Base-by-base conservation (phyloP, 2,113 vertebrate species). In the Grammomys dolichurus region DNA sequence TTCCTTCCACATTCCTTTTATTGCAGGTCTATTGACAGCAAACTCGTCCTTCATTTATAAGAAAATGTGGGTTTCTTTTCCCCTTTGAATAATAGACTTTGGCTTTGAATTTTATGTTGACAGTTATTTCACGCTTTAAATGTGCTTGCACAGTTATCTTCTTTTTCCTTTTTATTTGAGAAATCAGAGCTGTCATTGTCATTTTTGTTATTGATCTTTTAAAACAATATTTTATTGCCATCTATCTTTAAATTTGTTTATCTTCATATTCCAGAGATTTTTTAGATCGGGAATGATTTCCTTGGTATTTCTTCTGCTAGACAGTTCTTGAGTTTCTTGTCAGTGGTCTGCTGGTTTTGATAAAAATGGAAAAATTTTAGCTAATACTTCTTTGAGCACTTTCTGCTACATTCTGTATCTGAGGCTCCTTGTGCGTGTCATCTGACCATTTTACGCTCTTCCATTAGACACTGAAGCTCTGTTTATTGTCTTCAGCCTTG, bases 11-110 rank as follows among this genome's bases (percentile, higher is more conserved):
- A 93, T 92, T 93, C 60, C 56, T 97, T 88, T 1, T 60, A 67
- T 73, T 96, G 20, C 51, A 40, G 5, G 67, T 93, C 33, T 96
- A 17, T n/a, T 85, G 81, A 28, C 77, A 89, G 43, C 17, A 81
- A 65, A 92, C 69, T 91, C 51, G 26, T 89, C 60, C 97, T 97
- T 91, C 87, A 46, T 92, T 95, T 90, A 65, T 94, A 96, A 93
- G 67, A 95, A 90, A 95, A 82, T 87, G 54, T 70, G 6, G 11
- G 10, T 33, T 65, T 88, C 60, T 60, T 56, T 17, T 19, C 58
- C 12, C 28, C 24, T 63, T 84, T 76, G n/a, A 93, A 58, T 95
- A 24, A 65, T 60, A 67, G 33, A 89, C 77, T 51, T 96, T 95
- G 67, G 46, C 46, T 72, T 75, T 87, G 56, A 96, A 89, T 65